These are phyloP conservation scores for Platorchestia sp. DNA, from an alignment of 1,140 invertebrate species.

Conservation along the genomic window DNA sequence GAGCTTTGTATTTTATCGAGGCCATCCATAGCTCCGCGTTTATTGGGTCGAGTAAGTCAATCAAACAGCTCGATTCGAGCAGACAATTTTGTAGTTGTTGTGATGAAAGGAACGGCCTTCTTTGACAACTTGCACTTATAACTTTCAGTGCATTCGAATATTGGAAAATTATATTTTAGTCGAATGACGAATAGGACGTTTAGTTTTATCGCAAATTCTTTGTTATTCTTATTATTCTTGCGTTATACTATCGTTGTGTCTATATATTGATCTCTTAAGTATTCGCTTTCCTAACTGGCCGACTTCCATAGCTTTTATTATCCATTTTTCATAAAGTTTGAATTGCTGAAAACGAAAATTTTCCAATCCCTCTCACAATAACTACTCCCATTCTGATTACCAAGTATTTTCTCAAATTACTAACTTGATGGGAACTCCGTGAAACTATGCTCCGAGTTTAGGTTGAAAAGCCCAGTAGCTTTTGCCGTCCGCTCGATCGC, in stretches of 20 bases:
- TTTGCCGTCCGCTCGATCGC: too few relatives aligned
- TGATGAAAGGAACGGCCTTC: background rate
- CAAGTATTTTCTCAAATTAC: too few relatives aligned
- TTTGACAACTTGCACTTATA: background rate
- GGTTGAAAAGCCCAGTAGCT: too few relatives aligned
- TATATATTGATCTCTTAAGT: background rate
- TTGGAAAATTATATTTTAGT: background rate
- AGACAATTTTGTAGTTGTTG: background rate
- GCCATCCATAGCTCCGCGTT: constrained; percentile 4
- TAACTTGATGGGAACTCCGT: too few relatives aligned
- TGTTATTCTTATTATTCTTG: background rate
- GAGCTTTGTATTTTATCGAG: background rate
- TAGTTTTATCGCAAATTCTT: background rate
- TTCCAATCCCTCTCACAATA: too few relatives aligned
- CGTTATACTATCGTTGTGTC: background rate
- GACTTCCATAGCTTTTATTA: too few relatives aligned
- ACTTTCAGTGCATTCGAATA: background rate
- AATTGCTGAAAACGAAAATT: too few relatives aligned
- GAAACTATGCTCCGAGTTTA: too few relatives aligned
- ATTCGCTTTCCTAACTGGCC: too few relatives aligned
- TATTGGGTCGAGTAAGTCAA: background rate
- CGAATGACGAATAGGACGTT: too few relatives aligned
- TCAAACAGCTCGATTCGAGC: background rate
- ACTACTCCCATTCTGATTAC: too few relatives aligned
- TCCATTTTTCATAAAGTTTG: too few relatives aligned